These are phyloP conservation scores for Halcyon malimbica DNA, from an alignment of 2,113 vertebrate species.

Conservation along the genomic window DNA sequence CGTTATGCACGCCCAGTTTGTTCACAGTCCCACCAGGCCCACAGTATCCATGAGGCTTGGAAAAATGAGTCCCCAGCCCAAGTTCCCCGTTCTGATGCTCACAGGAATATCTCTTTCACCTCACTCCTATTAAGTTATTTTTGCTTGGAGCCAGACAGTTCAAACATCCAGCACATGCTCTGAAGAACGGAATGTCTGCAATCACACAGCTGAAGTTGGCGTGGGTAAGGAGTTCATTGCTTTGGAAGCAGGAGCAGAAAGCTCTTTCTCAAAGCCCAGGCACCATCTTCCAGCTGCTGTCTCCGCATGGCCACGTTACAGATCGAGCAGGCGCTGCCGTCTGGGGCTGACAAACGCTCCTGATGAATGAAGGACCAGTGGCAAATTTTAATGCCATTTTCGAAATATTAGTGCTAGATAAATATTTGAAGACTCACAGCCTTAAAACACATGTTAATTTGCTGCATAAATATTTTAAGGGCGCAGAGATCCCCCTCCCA, in stretches of 20 bases:
- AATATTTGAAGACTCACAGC: constrained; percentile 24
- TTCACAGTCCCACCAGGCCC: not conserved
- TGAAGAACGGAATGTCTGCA: not conserved
- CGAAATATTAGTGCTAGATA: constrained; percentile 9
- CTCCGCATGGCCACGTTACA: not conserved
- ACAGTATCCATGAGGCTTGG: not conserved
- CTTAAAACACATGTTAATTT: constrained; percentile 12
- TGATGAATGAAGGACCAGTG: constrained; percentile 40
- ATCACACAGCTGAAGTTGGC: fast-evolving
- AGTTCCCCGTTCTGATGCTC: fast-evolving
- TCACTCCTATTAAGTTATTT: fast-evolving
- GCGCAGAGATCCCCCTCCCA: not conserved
- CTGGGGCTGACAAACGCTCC: not conserved
- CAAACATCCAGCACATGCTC: fast-evolving
- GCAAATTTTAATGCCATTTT: constrained; percentile 34
- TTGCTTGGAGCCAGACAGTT: not conserved
- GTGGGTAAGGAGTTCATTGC: not conserved
- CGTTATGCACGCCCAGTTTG: not conserved
- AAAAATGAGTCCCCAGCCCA: not conserved
- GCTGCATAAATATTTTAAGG: constrained; percentile 18
- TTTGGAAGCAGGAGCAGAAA: not conserved
- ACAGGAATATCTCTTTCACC: not conserved
- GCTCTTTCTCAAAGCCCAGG: not conserved
- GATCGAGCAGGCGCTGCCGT: not conserved
- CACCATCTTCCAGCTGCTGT: constrained; percentile 9